Conservation (phyloP, 2,113 vertebrate genomes). For the Girardinichthys multiradiatus region DNA sequence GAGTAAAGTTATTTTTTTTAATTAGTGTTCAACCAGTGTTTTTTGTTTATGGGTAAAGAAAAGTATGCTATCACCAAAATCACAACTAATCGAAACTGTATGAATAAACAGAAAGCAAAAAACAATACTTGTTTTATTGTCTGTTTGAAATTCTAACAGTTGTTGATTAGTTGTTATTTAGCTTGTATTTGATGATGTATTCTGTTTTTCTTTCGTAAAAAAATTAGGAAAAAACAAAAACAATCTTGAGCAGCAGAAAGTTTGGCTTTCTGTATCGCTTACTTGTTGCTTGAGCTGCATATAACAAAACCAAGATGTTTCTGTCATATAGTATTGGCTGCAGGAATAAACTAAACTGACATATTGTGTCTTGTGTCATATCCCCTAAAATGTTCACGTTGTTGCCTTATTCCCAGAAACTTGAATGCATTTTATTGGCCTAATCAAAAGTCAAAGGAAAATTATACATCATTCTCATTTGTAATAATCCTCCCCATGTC, state of each 20-base stretch:
- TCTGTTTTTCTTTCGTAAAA: too few relatives aligned
- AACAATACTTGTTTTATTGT: background rate
- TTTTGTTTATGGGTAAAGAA: background rate
- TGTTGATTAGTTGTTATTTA: background rate
- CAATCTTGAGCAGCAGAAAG: background rate
- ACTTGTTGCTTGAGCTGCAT: background rate
- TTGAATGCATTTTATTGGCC: too few relatives aligned
- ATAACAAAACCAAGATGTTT: slow-evolving; percentile 31
- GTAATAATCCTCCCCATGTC: too few relatives aligned
- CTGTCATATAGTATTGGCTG: background rate
- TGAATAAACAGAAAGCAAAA: background rate
- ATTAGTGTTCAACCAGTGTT: background rate
- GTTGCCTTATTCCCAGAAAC: too few relatives aligned
- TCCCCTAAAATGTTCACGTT: too few relatives aligned
- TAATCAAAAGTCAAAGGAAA: too few relatives aligned
- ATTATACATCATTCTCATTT: too few relatives aligned
- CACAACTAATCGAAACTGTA: background rate
- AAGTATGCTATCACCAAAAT: background rate
- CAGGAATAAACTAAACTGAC: background rate
- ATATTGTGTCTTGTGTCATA: too few relatives aligned
- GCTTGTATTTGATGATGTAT: background rate
- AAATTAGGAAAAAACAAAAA: background rate
- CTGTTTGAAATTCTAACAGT: background rate
- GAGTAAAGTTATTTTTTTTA: background rate
- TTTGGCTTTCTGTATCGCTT: background rate